Evolutionary conservation across 2,797 vertebrate species (phyloP).

Genomic region (Chelidonichthys spinosus): DNA sequence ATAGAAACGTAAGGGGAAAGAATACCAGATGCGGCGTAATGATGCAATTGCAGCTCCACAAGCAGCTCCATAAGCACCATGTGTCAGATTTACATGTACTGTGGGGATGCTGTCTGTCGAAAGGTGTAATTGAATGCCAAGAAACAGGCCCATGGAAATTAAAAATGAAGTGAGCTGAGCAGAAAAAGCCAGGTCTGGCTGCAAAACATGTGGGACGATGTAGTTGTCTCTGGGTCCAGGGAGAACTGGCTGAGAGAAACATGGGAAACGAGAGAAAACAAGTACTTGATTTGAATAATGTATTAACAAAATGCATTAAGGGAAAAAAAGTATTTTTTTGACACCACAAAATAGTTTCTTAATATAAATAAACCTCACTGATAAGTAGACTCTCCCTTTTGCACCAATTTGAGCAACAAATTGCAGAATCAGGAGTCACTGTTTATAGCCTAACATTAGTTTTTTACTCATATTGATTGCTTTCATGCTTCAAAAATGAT

Average conservation of each 20-base stretch:
- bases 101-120: not conserved
- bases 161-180: conserved; percentile 3
- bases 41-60: conserved; percentile 16
- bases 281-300: not conserved
- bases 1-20: conserved; percentile 3
- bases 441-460: no score
- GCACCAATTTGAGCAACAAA: not conserved
- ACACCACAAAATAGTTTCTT: not conserved
- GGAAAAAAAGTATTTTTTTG: not conserved
- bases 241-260: not conserved
- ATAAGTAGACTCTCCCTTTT: not conserved
- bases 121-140: conserved; percentile 29
- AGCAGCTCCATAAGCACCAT: conserved; percentile 20
- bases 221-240: not conserved
- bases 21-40: conserved; percentile 11
- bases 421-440: not conserved
- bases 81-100: conserved; percentile 33
- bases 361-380: not conserved
- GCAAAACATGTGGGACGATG: not conserved
- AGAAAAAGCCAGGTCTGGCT: not conserved
- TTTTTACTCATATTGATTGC: no score
- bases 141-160: conserved; percentile 7
- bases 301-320: not conserved
- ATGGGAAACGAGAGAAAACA: not conserved
- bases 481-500: no score